Evolutionary conservation across 2,797 vertebrate genomes (phyloP), one percentile per base, ranked within the genome.

Genomic region (Sarcoramphus papa): DNA sequence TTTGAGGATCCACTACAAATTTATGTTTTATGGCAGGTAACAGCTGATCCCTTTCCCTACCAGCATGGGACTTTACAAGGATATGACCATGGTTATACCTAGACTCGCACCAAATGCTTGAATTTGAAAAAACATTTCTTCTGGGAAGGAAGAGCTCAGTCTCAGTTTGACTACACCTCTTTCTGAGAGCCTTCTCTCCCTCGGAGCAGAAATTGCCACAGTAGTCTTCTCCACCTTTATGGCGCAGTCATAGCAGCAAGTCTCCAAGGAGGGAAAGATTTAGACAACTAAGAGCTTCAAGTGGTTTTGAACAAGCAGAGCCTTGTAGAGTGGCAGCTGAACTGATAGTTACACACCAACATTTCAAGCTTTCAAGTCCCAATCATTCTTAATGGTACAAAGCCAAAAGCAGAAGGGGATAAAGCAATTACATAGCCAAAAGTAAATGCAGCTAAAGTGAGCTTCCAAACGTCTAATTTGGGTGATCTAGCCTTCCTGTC

Each of bases 321-420:
- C 82, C 67, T 94, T 72, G 64, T 13, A 72, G 73, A 76, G 56
- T 41, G 62, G 62, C 92, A 93, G 93, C 74, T 82, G 64, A 96
- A 76, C 48, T 73, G 79, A 85, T 23, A 96, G 88, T 70, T 80
- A 91, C 41, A 78, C 77, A 48, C 57, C 69, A 85, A 86, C 79
- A 94, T 81, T 77, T 94, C 75, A 85, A 84, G 92, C 93, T 93
- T 87, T 95, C 85, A 90, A 88, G 62, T 60, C 93, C 91, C 41
- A 54, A 70, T 74, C 89, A 70, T 45, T 70, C 83, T 84, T 89
- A 94, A 93, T 85, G 80, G 75, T 76, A 88, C 43, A 53, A 82
- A 90, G 74, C 85, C 85, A 96, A 96, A 92, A 41, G 85, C 89
- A 94, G 74, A 91, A 92, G 50, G 64, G 80, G 91, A 96, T 90